Evolutionary conservation across 2,888 invertebrate species (phyloP).

Genomic region (Pseudococcus jackbeardsleyi): DNA sequence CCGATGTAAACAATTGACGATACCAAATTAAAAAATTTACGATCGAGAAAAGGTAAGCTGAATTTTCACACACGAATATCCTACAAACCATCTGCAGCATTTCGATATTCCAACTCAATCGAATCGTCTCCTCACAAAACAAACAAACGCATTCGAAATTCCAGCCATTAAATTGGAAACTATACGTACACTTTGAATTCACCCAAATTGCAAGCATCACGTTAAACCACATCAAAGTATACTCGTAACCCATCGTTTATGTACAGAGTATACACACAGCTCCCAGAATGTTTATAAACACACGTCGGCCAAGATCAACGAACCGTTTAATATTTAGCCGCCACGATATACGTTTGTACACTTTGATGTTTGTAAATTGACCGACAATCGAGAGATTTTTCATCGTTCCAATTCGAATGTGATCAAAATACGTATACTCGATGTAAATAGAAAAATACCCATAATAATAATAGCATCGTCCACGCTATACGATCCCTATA

Average conservation of each 20-base stretch:
- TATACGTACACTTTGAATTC: background rate
- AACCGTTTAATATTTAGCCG: constrained; percentile 10
- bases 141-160: background rate
- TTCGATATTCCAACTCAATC: no score
- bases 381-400: background rate
- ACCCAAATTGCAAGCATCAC: background rate
- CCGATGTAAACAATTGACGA: no score
- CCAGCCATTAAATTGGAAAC: background rate
- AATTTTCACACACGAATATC: no score
- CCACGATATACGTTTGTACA: background rate
- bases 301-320: background rate
- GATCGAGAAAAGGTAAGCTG: no score
- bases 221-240: background rate
- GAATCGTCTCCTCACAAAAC: background rate
- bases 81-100: no score
- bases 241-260: background rate
- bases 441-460: background rate
- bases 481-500: background rate
- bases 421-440: background rate
- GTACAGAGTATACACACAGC: background rate
- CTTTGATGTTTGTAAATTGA: constrained; percentile 17
- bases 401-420: background rate
- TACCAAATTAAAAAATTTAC: no score
- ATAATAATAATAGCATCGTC: background rate
- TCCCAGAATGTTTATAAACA: background rate